Percentiles rank a stretch among this genome's conserved stretches.
These are phyloP conservation scores for Cephalopterus ornatus DNA, from an alignment of 2,113 vertebrate genomes.

Conservation along the genomic window DNA sequence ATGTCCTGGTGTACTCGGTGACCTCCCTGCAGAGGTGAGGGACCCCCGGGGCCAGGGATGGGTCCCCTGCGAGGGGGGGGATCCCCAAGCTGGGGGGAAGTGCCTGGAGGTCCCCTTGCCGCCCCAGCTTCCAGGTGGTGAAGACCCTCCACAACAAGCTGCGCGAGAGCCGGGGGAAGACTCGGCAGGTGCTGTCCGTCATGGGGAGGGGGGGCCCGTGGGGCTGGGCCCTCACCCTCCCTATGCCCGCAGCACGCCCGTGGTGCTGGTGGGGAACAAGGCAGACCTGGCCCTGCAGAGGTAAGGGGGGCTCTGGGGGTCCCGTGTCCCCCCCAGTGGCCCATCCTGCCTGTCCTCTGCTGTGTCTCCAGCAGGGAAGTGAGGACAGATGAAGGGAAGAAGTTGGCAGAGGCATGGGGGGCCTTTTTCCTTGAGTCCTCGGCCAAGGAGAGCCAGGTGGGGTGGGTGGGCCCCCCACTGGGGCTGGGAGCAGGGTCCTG, in stretches of 20 bases:
- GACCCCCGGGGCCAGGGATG: neutral
- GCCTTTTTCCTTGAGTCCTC: slow-evolving; percentile 84
- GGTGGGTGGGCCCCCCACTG: accelerated
- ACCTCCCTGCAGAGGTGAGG: slow-evolving; percentile 84
- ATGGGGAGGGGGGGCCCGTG: accelerated
- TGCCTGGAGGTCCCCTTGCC: neutral
- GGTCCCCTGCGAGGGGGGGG: too few species aligned
- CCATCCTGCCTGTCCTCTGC: neutral
- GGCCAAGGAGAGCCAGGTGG: slow-evolving; percentile 85
- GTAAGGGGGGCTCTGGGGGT: slow-evolving; percentile 41
- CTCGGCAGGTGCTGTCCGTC: slow-evolving; percentile 70
- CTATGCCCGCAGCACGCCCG: slow-evolving; percentile 74
- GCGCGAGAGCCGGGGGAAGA: slow-evolving; percentile 82
- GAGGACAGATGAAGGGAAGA: slow-evolving; percentile 83
- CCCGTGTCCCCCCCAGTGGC: neutral
- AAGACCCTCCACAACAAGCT: slow-evolving; percentile 83
- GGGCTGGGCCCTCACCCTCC: neutral
- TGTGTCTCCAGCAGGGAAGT: slow-evolving; percentile 47
- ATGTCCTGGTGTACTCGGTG: slow-evolving; percentile 84
- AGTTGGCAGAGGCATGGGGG: slow-evolving; percentile 82
- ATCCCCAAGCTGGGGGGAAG: too few species aligned
- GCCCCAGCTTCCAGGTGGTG: slow-evolving; percentile 85
- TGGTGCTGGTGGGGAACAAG: slow-evolving; percentile 88
- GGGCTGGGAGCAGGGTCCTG: accelerated
- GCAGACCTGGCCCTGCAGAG: slow-evolving; percentile 85